Percentiles rank a stretch among this genome's conserved stretches.
These are phyloP conservation scores for Bellardia pandia DNA, from an alignment of 2,888 invertebrate genomes.

Conservation along the genomic window DNA sequence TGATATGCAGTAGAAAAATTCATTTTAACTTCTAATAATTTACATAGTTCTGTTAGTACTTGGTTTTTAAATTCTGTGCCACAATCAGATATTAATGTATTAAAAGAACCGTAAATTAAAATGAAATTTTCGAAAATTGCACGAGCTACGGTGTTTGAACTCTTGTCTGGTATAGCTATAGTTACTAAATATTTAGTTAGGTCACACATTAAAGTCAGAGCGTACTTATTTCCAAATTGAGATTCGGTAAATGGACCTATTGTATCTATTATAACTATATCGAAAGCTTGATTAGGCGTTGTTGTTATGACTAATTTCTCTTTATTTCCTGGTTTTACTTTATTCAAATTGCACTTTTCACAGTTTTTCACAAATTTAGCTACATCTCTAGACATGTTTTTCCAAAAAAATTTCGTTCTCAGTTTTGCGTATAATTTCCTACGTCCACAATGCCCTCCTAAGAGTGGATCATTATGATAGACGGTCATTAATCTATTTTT, in stretches of 20 bases:
- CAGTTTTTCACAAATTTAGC: constrained; percentile 51
- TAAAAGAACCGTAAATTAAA: constrained; percentile 35
- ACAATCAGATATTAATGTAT: background rate
- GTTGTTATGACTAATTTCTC: constrained; percentile 6
- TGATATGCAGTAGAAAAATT: background rate
- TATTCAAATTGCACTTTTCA: constrained; percentile 5
- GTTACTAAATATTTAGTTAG: constrained; percentile 73
- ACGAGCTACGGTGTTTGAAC: constrained; percentile 58
- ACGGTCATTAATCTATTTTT: constrained; percentile 32
- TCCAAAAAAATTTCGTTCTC: constrained; percentile 59
- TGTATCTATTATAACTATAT: constrained; percentile 23
- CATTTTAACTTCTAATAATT: constrained; percentile 1
- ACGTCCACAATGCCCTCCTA: constrained; percentile 20
- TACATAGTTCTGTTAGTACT: background rate
- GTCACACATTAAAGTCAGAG: constrained; percentile 67
- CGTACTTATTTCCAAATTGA: constrained; percentile 1
- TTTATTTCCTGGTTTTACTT: constrained; percentile 12
- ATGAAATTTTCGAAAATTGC: constrained; percentile 41
- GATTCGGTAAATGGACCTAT: constrained; percentile 4
- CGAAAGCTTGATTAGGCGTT: constrained; percentile 8
- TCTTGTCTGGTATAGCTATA: constrained; percentile 72
- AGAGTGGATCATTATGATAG: constrained; percentile 36
- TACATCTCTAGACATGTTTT: constrained; percentile 56
- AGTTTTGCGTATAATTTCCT: constrained; percentile 33
- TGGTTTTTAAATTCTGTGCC: background rate